Evolutionary conservation across 2,888 invertebrate genomes (phyloP).

Genomic region (Bedellia somnulentella): DNA sequence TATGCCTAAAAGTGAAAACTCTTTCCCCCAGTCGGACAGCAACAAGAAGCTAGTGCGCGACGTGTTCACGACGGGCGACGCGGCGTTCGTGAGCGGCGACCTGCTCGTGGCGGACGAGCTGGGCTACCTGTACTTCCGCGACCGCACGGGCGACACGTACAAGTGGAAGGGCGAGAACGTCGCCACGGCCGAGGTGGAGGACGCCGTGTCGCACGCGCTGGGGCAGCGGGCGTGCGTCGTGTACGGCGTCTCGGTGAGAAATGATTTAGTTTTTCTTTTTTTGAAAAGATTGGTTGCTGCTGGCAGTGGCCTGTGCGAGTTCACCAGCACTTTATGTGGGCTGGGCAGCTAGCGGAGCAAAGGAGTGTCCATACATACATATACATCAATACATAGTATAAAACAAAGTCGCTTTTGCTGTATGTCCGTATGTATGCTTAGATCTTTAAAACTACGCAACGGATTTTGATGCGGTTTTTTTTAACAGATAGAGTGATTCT

Average conservation of each 20-base stretch:
- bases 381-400: too few species aligned
- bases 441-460: too few species aligned
- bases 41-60: conserved; percentile 81
- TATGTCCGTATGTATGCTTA: too few species aligned
- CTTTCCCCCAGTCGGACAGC: conserved; percentile 65
- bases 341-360: too few species aligned
- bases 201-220: conserved; percentile 77
- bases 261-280: background rate
- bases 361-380: too few species aligned
- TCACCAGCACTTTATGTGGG: too few species aligned
- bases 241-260: conserved; percentile 85
- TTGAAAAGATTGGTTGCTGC: background rate
- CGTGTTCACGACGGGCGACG: conserved; percentile 85
- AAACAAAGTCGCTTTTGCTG: too few species aligned
- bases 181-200: conserved; percentile 93
- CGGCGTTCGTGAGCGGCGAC: conserved; percentile 90
- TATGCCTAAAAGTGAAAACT: too few species aligned
- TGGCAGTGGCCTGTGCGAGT: too few species aligned
- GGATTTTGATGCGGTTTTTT: too few species aligned
- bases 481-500: too few species aligned
- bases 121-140: conserved; percentile 93
- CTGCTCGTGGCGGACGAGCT: conserved; percentile 86
- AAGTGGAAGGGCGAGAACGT: conserved; percentile 97
- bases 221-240: conserved; percentile 79
- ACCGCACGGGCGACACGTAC: conserved; percentile 85